Evolutionary conservation across 2,113 vertebrate species (phyloP).

Genomic region (Apaloderma vittatum): DNA sequence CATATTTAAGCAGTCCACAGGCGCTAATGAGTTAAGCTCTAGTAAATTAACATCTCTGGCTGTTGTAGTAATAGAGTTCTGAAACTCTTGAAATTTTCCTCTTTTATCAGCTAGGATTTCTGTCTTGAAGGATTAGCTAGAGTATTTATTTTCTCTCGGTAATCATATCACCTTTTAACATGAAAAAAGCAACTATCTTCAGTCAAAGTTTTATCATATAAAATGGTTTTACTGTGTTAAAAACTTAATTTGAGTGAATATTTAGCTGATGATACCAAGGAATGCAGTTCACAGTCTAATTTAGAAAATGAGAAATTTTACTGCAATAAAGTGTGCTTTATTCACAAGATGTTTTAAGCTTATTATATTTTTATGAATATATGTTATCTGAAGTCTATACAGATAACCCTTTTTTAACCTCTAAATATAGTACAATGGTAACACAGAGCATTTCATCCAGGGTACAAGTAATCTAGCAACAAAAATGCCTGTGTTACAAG

Average conservation of each 20-base stretch:
- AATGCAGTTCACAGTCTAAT: neutral
- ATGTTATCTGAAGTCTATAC: slow-evolving; percentile 32
- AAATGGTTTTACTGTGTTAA: neutral
- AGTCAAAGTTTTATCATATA: neutral
- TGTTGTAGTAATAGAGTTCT: neutral
- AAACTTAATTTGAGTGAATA: neutral
- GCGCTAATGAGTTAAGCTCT: neutral
- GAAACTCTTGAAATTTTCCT: neutral
- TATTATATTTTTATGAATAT: slow-evolving; percentile 24
- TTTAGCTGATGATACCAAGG: neutral
- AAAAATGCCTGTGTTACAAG: slow-evolving; percentile 74
- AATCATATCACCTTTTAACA: neutral
- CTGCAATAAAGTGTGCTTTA: slow-evolving; percentile 3
- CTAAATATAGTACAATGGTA: slow-evolving; percentile 34
- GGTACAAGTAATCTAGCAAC: slow-evolving; percentile 51
- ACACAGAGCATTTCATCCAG: slow-evolving; percentile 41
- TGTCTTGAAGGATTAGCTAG: neutral
- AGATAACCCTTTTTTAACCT: slow-evolving; percentile 51
- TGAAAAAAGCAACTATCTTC: neutral
- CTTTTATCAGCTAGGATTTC: neutral
- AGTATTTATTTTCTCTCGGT: neutral
- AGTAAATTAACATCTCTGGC: neutral
- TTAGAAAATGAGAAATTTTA: neutral
- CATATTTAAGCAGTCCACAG: neutral
- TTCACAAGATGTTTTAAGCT: slow-evolving; percentile 23